phyloP scores from a whole-genome alignment of 2,888 invertebrate genomes.

The Drosophila anomelani region DNA sequence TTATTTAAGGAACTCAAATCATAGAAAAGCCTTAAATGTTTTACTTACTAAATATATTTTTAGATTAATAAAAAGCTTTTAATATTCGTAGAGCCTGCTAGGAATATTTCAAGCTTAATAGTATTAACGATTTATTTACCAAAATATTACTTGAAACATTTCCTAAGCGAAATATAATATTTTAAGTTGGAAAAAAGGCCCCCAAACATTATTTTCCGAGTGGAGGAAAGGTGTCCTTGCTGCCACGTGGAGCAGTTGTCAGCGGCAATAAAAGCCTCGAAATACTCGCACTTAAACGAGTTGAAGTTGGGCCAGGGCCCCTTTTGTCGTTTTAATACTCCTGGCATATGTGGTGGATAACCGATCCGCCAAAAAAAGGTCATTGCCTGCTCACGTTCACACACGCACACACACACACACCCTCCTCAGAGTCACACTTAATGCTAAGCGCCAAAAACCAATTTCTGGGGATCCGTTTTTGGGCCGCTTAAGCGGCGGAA shows the following conservation, averaged over 20 bases:
- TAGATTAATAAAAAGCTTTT: neutral
- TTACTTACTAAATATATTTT: too few species aligned
- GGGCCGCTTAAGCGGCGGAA: slow-evolving; percentile 13
- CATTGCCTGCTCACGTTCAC: neutral
- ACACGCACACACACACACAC: neutral
- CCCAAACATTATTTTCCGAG: neutral
- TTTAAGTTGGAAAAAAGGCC: neutral
- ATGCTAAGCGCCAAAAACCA: slow-evolving; percentile 22
- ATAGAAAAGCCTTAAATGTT: too few species aligned
- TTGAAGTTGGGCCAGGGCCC: slow-evolving; percentile 7
- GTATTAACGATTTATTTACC: neutral
- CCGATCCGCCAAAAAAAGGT: slow-evolving; percentile 1
- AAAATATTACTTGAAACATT: neutral
- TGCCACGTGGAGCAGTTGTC: slow-evolving; percentile 14
- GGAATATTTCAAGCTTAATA: neutral
- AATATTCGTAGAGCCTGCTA: neutral
- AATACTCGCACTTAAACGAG: slow-evolving; percentile 11
- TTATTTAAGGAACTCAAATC: neutral
- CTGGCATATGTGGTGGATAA: slow-evolving; percentile 3
- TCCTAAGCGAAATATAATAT: neutral
- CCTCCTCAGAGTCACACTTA: slow-evolving; percentile 5
- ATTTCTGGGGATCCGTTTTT: slow-evolving; percentile 10
- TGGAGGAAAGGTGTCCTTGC: neutral
- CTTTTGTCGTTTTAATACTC: slow-evolving; percentile 1
- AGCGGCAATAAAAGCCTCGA: slow-evolving; percentile 9